Evolutionary conservation across 2,113 vertebrate genomes (phyloP).

Genomic region (Hiodon tergisus): DNA sequence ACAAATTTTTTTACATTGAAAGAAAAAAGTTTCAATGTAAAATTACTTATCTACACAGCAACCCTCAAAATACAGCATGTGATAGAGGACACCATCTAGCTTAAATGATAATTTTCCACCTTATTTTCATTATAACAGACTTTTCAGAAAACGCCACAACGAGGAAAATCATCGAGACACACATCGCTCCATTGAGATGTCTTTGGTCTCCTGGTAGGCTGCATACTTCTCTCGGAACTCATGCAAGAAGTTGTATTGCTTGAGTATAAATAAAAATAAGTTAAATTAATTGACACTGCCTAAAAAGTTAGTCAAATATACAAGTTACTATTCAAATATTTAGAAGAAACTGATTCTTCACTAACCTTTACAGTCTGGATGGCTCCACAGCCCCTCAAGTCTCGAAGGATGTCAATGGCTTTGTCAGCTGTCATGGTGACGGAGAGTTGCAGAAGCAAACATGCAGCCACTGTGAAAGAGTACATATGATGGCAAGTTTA

Average conservation of each 20-base stretch:
- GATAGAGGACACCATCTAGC: no score
- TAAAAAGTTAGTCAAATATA: neutral
- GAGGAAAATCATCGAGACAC: conserved; percentile 65
- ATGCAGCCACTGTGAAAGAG: conserved; percentile 71
- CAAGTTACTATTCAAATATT: neutral
- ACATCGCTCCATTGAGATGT: conserved; percentile 46
- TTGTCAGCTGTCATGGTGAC: conserved; percentile 65
- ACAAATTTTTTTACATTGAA: no score
- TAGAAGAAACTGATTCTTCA: neutral
- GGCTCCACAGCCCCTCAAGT: conserved; percentile 70
- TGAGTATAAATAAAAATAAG: conserved; percentile 31
- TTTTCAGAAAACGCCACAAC: neutral
- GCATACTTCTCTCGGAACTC: conserved; percentile 74
- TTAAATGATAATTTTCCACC: neutral
- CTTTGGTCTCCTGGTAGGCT: conserved; percentile 61
- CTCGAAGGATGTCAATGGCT: conserved; percentile 72
- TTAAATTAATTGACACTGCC: neutral
- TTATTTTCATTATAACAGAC: neutral
- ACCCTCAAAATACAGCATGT: no score
- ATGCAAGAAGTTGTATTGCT: conserved; percentile 91
- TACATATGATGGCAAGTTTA: neutral
- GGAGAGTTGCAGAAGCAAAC: conserved; percentile 77
- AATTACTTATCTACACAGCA: no score
- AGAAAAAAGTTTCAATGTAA: no score
- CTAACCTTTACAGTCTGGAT: conserved; percentile 86